Percentiles rank a stretch among this genome's conserved stretches.
Evolutionary conservation across 2,888 invertebrate genomes (phyloP).

Genomic region (Priocnemis perturbator): DNA sequence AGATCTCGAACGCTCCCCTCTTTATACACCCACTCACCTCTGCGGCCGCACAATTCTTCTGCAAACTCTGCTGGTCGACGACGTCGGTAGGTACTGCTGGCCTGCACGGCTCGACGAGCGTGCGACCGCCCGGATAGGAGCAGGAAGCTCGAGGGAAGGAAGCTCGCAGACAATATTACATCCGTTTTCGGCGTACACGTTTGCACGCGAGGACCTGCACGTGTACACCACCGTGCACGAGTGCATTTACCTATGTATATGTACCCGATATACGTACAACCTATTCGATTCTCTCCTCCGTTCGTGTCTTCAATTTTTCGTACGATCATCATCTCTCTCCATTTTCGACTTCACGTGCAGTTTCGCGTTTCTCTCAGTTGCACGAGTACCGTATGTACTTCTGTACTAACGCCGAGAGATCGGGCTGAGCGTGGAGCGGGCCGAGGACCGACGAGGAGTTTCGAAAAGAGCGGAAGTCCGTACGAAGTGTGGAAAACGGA

Average conservation of each 20-base stretch:
- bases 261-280: background rate
- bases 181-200: constrained; percentile 18
- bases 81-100: constrained; percentile 2
- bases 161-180: constrained; percentile 26
- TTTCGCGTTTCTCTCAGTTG: background rate
- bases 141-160: constrained; percentile 22
- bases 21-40: background rate
- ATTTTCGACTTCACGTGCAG: no score
- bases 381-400: no score
- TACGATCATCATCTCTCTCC: background rate
- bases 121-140: constrained; percentile 11
- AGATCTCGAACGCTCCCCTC: background rate
- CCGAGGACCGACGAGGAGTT: background rate
- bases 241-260: background rate
- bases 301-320: background rate
- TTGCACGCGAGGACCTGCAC: constrained; percentile 8
- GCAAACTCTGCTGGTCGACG: background rate
- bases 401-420: background rate
- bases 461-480: background rate
- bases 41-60: background rate
- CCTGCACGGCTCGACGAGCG: constrained; percentile 13
- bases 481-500: background rate
- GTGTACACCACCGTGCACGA: background rate
- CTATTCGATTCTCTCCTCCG: background rate
- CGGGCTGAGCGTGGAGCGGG: no score